These are phyloP conservation scores for Prietella phreatophila DNA, from an alignment of 2,113 vertebrate species.

Conservation along the genomic window DNA sequence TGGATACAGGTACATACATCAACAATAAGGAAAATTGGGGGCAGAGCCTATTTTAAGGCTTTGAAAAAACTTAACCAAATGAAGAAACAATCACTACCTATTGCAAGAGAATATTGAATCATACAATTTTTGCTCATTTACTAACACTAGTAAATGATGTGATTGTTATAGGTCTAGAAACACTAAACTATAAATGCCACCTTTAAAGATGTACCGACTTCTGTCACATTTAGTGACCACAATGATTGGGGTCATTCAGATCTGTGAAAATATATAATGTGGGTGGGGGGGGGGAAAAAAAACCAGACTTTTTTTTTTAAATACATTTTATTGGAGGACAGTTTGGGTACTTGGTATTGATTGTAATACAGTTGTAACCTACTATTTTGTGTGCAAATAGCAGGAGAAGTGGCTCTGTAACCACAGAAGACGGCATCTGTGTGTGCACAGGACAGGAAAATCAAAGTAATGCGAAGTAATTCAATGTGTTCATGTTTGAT, in stretches of 20 bases:
- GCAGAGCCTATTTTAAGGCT: no score
- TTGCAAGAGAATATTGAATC: background rate
- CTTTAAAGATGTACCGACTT: background rate
- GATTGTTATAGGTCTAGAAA: background rate
- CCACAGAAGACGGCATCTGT: conserved; percentile 32
- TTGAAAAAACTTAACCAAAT: background rate
- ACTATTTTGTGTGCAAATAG: conserved; percentile 56
- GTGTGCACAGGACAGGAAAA: conserved; percentile 45
- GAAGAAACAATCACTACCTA: background rate
- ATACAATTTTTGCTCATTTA: background rate
- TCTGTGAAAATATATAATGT: background rate
- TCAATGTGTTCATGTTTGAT: background rate
- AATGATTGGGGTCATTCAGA: background rate
- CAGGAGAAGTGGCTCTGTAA: conserved; percentile 53
- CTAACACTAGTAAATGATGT: background rate
- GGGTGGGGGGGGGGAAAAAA: no score
- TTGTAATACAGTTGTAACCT: conserved; percentile 58
- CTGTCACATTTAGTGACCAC: background rate
- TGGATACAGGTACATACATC: no score
- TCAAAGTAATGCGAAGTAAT: conserved; percentile 38
- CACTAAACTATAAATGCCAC: background rate
- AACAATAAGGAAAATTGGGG: no score
- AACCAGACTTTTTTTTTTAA: conserved; percentile 58
- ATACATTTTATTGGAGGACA: conserved; percentile 72
- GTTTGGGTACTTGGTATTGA: conserved; percentile 63